Evolutionary conservation across 1,140 invertebrate species (phyloP), one percentile per base, ranked within the genome.

Genomic region (Scylla paramamosain): DNA sequence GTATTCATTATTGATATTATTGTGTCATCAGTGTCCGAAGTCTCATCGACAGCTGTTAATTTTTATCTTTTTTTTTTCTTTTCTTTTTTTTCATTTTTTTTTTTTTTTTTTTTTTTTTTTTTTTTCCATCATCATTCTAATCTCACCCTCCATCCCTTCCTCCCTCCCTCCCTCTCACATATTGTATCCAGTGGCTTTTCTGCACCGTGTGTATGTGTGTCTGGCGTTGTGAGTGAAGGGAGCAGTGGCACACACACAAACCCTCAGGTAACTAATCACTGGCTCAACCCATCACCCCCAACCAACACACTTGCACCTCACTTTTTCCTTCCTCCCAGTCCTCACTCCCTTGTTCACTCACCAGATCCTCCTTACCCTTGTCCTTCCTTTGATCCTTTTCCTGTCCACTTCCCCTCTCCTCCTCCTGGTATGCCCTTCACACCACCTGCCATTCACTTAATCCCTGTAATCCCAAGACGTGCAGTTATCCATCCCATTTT

Each of bases 1-100:
- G 94, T 95, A 95, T 95, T 95, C 94, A 95, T 95, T 95, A 95
- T 91, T 91, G 89, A 94, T 95, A 95, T 95, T 95, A 95, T 95
- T 92, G 94, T 95, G 94, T 95, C 94, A 93, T 95, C 91, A 93
- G 91, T 95, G 94, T 95, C 94, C 84, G 84, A 95, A 93, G 94
- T 95, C 87, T 95, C 94, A 95, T 89, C 92, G 94, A 95, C 94
- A 52, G 86, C 67, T 95, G 83, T 95, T 32, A 87, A 48, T 93
- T 39, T 39, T 39, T 39, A 39, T 39, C 39, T 39, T 39, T 39
- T 39, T 39, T 39, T 39, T 31, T 92, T 59, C 0, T 59, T 59
- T 59, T 12, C 10, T 4, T 59, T 4, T 59, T 59, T 59, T 16
- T 59, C 10, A 59, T 59, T 59, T 39, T 39, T 39, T 2, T 39